Conservation (phyloP, 2,888 invertebrate genomes). For the Oscheius sp. region DNA sequence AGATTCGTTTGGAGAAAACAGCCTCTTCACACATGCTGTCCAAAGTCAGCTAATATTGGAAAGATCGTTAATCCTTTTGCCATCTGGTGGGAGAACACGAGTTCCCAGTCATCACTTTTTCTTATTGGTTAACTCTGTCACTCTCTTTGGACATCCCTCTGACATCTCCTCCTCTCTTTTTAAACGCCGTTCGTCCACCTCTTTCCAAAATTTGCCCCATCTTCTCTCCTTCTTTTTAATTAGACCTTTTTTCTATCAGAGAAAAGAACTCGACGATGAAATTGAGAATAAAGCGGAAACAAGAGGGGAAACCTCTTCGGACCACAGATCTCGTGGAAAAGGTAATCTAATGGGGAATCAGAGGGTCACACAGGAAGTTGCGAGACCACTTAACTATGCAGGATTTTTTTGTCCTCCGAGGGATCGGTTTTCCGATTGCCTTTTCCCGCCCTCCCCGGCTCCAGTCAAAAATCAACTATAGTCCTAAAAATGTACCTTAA, state of each 20-base stretch:
- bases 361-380: slow-evolving; percentile 15
- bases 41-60: too few relatives aligned
- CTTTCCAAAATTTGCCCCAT: too few relatives aligned
- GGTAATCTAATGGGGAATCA: background rate
- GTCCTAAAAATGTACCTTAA: background rate
- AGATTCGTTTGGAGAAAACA: too few relatives aligned
- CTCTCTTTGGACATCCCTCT: background rate
- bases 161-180: background rate
- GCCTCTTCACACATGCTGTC: too few relatives aligned
- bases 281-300: slow-evolving; percentile 16
- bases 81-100: too few relatives aligned
- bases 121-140: background rate
- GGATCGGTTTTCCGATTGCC: background rate
- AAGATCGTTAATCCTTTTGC: too few relatives aligned
- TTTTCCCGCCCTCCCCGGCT: slow-evolving; percentile 10
- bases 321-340: slow-evolving; percentile 18
- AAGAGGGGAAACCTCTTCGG: slow-evolving; percentile 13
- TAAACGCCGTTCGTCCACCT: background rate
- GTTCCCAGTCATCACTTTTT: slow-evolving; percentile 16
- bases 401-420: background rate
- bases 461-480: background rate
- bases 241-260: background rate
- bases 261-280: background rate
- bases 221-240: background rate
- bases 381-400: slow-evolving; percentile 13